Base-by-base conservation (phyloP, 2,113 vertebrate species). In the Poecilia latipinna region DNA sequence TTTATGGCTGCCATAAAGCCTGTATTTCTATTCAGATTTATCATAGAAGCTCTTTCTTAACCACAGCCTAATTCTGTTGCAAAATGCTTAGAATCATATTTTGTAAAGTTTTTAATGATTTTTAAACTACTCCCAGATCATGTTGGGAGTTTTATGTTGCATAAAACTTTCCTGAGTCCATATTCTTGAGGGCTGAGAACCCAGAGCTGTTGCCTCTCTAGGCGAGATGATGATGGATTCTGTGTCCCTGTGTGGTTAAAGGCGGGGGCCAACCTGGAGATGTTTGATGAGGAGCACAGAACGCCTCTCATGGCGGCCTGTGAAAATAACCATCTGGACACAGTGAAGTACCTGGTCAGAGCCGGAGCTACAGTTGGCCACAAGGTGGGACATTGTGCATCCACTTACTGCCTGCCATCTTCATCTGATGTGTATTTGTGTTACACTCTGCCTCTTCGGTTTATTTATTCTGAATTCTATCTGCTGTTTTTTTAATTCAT, bases 191-290 rank as follows among this genome's bases (percentile, higher is more conserved):
- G 22, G 8, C 8, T 57, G 19, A 57, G 19, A 57, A 57, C 7
- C 51, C 51, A 8, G 51, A 57, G 24, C 19, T 57, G 19, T n/a
- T 57, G 22, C 51, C 12, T 19, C n/a, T 72, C 2, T 1, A 8
- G 44, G 70, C 64, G 72, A 70, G 19, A 28, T 12, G n/a, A 57
- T 68, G 54, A 31, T 19, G 19, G 24, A 57, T 4, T 78, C 24
- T 76, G 0, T 74, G 19, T 70, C 28, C 82, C 29, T 19, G 8
- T 80, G 35, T 37, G 11, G 66, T 11, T 54, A 8, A 74, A 99
- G 98, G 98, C 98, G 69, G 97, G 98, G 33, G 97, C 97, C 29
- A 98, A 99, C 75, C 94, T 99, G 42, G 98, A 99, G 86, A 96
- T 93, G 90, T 97, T 96, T 86, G 97, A 98, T 0, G 96, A 96